Conservation (phyloP, 2,888 invertebrate species). For the Drosophila kanekoi region DNA sequence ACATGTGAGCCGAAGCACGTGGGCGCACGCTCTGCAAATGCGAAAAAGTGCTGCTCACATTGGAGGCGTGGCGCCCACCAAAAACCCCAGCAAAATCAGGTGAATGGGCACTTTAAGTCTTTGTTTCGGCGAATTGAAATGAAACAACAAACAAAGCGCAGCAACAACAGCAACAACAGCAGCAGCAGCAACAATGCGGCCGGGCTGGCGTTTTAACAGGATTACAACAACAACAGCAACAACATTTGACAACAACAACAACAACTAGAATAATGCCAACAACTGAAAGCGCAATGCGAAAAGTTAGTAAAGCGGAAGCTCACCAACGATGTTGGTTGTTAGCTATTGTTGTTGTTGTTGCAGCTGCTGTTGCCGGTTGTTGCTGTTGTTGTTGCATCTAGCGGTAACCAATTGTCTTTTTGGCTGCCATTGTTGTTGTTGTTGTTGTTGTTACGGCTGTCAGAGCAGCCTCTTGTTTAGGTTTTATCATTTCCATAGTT, state of each 20-base stretch:
- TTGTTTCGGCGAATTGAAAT: conserved; percentile 78
- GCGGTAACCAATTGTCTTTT: conserved; percentile 16
- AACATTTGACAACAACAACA: conserved; percentile 55
- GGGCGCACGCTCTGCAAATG: conserved; percentile 29
- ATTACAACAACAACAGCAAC: conserved; percentile 65
- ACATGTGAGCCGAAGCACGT: conserved; percentile 53
- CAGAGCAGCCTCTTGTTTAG: conserved; percentile 48
- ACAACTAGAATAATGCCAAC: conserved; percentile 29
- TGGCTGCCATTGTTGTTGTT: conserved; percentile 18
- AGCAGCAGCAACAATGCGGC: conserved; percentile 43
- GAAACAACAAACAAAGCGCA: conserved; percentile 69
- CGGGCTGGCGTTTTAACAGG: conserved; percentile 60
- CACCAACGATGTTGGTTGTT: conserved; percentile 52
- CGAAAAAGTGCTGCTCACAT: conserved; percentile 54
- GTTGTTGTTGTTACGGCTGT: conserved; percentile 35
- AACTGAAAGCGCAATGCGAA: conserved; percentile 67
- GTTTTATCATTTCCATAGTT: conserved; percentile 45
- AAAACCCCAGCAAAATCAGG: conserved; percentile 72
- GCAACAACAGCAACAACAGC: conserved; percentile 36
- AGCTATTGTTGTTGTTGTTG: conserved; percentile 52
- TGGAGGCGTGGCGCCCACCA: conserved; percentile 43
- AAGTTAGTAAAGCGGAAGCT: conserved; percentile 73
- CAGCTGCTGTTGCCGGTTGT: conserved; percentile 55
- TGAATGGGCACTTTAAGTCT: conserved; percentile 80
- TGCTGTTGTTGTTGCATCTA: conserved; percentile 27